Base-by-base conservation (phyloP, 2,113 vertebrate genomes). In the Naja naja region DNA sequence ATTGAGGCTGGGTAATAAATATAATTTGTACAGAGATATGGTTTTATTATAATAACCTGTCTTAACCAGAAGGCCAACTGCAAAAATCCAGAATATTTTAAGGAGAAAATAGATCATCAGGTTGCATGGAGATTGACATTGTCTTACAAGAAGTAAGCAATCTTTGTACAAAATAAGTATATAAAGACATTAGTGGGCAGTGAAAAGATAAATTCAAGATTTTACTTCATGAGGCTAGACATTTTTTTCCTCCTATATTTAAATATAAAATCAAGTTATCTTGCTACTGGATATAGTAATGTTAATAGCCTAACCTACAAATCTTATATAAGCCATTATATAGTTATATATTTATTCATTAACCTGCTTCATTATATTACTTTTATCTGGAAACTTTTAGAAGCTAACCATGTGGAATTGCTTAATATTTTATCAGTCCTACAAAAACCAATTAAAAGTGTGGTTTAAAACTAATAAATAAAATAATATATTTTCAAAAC, bases 401-500 rank as follows among this genome's bases (percentile, higher is more conserved):
- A 85, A 90, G 43, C 91, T 5, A 5, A 49, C 7, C 90, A 25
- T 60, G 58, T 92, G 52, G 22, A 16, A 52, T 34, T 90, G n/a
- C 6, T 49, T 56, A 45, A 56, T 95, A 93, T 81, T 22, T 91
- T 94, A 18, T 27, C 89, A 39, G 10, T 34, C 27, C 16, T 53
- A 30, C 47, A 89, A 86, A 90, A 90, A 90, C 30, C 22, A 87
- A 30, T 64, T 52, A 60, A 52, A 90, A 53, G 16, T 27, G n/a
- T 43, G 34, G 45, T 91, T 94, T 91, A 92, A 96, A 53, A 49
- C 89, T 30, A 95, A 91, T 81, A 87, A 39, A 92, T 1, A 95
- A 93, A 92, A 94, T 60, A 52, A 94, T 90, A 89, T 94, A 96
- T 69, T 94, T 95, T 91, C 85, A n/a, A 94, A 95, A 93, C 10